Conservation (phyloP, 2,113 vertebrate genomes). For the Platysteira castanea region DNA sequence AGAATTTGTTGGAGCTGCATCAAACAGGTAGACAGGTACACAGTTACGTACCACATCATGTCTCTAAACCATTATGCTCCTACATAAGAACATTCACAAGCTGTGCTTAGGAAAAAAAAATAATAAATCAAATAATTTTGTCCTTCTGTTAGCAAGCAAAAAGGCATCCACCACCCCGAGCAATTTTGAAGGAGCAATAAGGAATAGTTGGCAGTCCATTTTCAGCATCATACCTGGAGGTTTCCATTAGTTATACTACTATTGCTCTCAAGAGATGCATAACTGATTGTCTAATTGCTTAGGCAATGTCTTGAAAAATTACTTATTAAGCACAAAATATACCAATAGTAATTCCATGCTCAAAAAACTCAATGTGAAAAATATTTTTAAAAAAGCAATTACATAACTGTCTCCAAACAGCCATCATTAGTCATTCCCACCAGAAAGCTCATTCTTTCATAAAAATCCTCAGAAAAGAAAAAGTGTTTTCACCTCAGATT, state of each 20-base stretch:
- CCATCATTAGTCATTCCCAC: not conserved
- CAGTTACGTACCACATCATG: not conserved
- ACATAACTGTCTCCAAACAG: not conserved
- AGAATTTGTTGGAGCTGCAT: not conserved
- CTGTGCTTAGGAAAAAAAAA: not conserved
- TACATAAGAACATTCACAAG: not conserved
- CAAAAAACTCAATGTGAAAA: not conserved
- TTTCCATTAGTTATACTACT: slow-evolving; percentile 5
- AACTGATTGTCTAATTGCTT: slow-evolving; percentile 36
- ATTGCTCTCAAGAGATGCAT: slow-evolving; percentile 24
- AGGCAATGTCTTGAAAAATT: slow-evolving; percentile 24
- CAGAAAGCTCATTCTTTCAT: not conserved
- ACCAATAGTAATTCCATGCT: not conserved
- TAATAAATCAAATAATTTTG: not conserved
- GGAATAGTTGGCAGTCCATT: not conserved
- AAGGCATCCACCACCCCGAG: not conserved
- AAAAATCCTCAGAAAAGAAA: not conserved
- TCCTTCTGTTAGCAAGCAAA: not conserved
- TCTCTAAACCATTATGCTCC: not conserved
- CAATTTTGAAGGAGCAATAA: not conserved
- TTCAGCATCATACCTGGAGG: slow-evolving; percentile 20
- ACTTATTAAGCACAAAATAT: slow-evolving; percentile 41
- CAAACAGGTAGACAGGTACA: not conserved
- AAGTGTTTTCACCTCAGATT: not conserved
- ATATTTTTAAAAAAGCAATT: not conserved